Evolutionary conservation across 2,888 invertebrate genomes (phyloP).

Genomic region (Chloroclysta siterata): DNA sequence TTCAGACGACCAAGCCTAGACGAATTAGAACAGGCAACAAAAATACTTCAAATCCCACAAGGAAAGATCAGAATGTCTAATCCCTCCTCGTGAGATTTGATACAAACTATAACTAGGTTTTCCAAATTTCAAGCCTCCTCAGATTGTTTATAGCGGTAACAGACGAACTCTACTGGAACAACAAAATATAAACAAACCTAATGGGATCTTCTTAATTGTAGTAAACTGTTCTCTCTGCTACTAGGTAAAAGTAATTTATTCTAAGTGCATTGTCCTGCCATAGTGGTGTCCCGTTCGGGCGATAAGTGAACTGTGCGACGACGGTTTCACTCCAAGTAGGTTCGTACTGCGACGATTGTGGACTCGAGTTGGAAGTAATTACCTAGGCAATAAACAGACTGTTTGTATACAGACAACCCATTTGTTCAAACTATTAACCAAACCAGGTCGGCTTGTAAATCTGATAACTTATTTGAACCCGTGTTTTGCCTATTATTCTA

Average conservation of each 20-base stretch:
- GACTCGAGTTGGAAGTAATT: background rate
- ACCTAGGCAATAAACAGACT: background rate
- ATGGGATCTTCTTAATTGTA: no score
- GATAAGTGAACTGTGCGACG: slow-evolving; percentile 50
- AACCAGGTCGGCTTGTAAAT: background rate
- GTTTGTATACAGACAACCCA: background rate
- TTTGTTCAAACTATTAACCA: background rate
- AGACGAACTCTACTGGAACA: no score
- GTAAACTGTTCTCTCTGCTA: no score
- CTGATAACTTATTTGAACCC: background rate
- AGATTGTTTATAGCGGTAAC: no score
- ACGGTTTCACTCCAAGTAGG: slow-evolving; percentile 44
- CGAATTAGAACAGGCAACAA: no score
- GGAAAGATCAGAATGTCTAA: no score
- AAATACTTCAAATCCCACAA: no score
- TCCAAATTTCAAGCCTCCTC: no score
- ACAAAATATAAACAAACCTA: no score
- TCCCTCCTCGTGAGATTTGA: no score
- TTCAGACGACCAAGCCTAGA: no score
- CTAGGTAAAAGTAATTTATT: slow-evolving; percentile 41
- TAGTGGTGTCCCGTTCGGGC: slow-evolving; percentile 51
- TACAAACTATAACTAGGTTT: no score
- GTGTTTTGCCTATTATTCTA: background rate
- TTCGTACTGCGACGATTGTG: slow-evolving; percentile 30
- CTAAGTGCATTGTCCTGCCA: slow-evolving; percentile 66